Evolutionary conservation across 2,797 vertebrate genomes (phyloP), one percentile per base, ranked within the genome.

Genomic region (Falco rusticolus): DNA sequence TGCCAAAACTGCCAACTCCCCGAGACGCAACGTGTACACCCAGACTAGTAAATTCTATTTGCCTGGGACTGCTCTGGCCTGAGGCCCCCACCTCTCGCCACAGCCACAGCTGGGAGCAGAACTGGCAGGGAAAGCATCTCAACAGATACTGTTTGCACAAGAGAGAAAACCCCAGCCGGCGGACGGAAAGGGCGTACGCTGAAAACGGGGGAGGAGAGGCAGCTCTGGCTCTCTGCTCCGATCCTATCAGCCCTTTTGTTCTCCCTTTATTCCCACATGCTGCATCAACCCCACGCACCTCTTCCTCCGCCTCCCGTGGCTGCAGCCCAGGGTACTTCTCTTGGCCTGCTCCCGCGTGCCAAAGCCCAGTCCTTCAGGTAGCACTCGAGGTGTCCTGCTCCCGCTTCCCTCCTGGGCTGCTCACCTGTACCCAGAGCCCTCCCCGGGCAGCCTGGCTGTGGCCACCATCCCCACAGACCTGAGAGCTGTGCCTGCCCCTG

Each of bases 171-270:
- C 7, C 64, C 60, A 10, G 34, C 0, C 0, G 54, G 47, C 31
- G 0, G 0, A 18, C 41, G 22, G 56, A 13, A 64, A 48, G 48
- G 54, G 20, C 16, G 28, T 7, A 11, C 1, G 0, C 84, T 60
- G 70, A 64, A 51, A 66, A 56, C 24, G 0, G 0, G 16, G 48
- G 16, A 60, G 82, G 57, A 64, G 74, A n/a, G 50, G 76, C 74
- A 84, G 70, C 90, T 61, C 76, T 3, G 7, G 34, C 34, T n/a
- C 70, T 43, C 92, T 53, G 72, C 76, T 75, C 65, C 1, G 1
- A 31, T 34, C 4, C 0, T 37, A 14, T 45, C 11, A 1, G 18
- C 72, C 59, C 16, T 69, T 34, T 66, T 6, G 1, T 61, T 68
- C 50, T 53, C 33, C 29, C 34, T 77, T 59, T 43, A 31, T 64